These are phyloP conservation scores for Tenthredo mesomela DNA, from an alignment of 2,888 invertebrate species.

Conservation along the genomic window DNA sequence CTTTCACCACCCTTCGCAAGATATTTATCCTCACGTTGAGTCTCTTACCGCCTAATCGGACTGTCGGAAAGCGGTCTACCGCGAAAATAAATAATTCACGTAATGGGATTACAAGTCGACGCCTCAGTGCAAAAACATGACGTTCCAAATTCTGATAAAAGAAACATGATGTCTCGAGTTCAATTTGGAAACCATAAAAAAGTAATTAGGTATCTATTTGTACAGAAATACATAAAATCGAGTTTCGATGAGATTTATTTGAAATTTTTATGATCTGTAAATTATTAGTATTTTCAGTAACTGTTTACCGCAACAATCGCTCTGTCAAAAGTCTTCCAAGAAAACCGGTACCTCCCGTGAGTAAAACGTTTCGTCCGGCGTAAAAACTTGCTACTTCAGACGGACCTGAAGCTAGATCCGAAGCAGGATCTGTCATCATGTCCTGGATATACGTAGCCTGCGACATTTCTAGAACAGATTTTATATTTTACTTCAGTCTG, in stretches of 20 bases:
- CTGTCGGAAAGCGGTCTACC: neutral
- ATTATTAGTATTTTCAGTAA: neutral
- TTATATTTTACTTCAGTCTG: no score
- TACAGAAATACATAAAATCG: neutral
- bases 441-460: conserved; percentile 50
- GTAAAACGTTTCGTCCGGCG: conserved; percentile 68
- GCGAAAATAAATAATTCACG: no score
- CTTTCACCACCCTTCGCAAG: neutral
- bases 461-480: conserved; percentile 13
- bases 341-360: conserved; percentile 76
- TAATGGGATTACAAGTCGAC: no score
- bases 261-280: neutral
- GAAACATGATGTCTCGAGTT: no score
- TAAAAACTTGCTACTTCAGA: conserved; percentile 71
- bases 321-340: conserved; percentile 74
- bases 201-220: neutral
- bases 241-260: neutral
- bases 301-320: conserved; percentile 72
- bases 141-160: no score
- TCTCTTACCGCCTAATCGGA: neutral
- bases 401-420: neutral
- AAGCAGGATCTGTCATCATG: conserved; percentile 52
- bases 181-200: no score
- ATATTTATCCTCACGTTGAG: neutral
- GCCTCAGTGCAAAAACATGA: no score